Conservation (phyloP, 1,140 invertebrate genomes). For the Euglossa dilemma region DNA sequence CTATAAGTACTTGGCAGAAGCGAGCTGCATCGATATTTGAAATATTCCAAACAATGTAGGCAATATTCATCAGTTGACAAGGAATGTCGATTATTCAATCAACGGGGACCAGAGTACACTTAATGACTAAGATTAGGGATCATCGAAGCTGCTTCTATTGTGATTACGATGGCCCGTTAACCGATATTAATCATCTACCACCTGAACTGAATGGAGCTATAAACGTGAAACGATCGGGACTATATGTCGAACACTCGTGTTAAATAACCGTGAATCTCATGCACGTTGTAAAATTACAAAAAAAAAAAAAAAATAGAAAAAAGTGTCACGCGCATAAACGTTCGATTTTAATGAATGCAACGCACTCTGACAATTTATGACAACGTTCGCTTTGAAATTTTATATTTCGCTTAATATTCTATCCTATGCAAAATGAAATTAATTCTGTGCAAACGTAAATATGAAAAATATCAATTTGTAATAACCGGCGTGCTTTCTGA, state of each 20-base stretch:
- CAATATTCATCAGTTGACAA: constrained; percentile 11
- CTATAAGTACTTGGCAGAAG: neutral
- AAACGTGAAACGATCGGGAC: constrained; percentile 19
- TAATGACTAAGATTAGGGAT: constrained; percentile 54
- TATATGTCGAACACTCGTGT: neutral
- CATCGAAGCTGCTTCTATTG: constrained; percentile 34
- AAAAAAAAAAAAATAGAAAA: neutral
- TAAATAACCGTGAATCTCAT: neutral
- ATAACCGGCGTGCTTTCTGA: neutral
- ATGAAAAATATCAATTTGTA: neutral
- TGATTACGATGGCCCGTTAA: constrained; percentile 45
- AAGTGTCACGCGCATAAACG: neutral
- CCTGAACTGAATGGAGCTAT: constrained; percentile 27
- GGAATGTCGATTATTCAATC: constrained; percentile 32
- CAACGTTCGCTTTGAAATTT: neutral
- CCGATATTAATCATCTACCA: constrained; percentile 46
- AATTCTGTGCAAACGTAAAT: neutral
- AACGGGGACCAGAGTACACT: constrained; percentile 25
- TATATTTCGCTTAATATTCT: neutral
- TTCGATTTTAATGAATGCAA: neutral
- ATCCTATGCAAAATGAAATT: neutral
- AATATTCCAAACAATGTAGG: constrained; percentile 1
- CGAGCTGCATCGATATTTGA: neutral
- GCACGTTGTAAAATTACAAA: neutral
- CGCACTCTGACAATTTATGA: neutral